Base-by-base conservation (phyloP, 2,888 invertebrate species). In the Plagodis dolabraria region DNA sequence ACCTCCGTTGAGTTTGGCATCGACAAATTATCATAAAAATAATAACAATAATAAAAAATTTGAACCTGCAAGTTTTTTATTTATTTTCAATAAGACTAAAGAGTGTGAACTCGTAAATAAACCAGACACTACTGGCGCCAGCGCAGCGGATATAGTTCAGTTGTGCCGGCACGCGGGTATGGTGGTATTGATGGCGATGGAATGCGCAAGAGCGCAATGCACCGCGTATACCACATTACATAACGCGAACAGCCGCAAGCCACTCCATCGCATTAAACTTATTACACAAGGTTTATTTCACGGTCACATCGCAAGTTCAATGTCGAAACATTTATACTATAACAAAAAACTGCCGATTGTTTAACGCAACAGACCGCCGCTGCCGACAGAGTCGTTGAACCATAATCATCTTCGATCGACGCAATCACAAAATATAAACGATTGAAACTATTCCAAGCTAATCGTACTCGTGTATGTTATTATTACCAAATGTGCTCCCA, bases 201-300 rank as follows among this genome's bases (percentile, higher is more conserved):
- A 64, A 36, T 36, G 5, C n/a, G 63, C 59, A 70, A 64, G 69
- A 67, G 70, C 69, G 76, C 71, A 71, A 70, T 69, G 74, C 77
- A 69, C 68, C 70, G 67, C 69, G 73, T 89, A 89, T 79, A 69
- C 68, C 70, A 67, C 70, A 72, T 89, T 89, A 79, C 89, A 85
- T 87, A 89, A 90, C 77, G 76, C 76, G 79, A 85, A 87, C 83
- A 86, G 86, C 86, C 79, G 76, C 43, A 12, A 12, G 6, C 67
- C 66, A 65, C 60, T 11, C 51, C 74, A 51, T 52, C 69, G 65
- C 64, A 67, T 68, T 69, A 62, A 68, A 67, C 22, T 22, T 22
- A 22, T 64, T 70, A 74, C 73, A 72, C 71, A 43, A 63, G 74
- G 66, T 69, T 67, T 72, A 75, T 71, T 79, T 77, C 76, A 76